Evolutionary conservation across 1,140 invertebrate genomes (phyloP), one percentile per base, ranked within the genome.

Genomic region (Halictus rubicundus): DNA sequence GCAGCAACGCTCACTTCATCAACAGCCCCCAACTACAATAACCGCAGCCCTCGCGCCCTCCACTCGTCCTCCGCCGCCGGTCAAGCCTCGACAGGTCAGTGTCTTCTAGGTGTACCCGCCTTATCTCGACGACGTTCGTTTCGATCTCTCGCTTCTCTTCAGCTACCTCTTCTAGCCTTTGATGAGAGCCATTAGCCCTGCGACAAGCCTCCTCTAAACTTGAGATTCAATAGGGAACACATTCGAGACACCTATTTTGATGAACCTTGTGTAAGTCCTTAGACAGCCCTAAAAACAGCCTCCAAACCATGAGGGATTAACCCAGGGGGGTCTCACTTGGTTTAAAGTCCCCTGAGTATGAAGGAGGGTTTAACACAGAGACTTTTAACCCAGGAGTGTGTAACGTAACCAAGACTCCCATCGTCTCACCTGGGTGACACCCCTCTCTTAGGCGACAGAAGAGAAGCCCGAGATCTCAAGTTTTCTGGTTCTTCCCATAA

Each of bases 31-130:
- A 87, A 90, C 82, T 92, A 90, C 88, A 94, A 94, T 88, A 93
- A 92, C 90, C 93, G 94, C 88, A 94, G 93, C 89, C 66, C 94
- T 93, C 94, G 94, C 92, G 90, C 90, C 93, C 93, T 95, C 94
- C 95, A 94, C 93, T 94, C 95, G 94, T 94, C 95, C 94, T 94
- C 95, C 94, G 94, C 94, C 93, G 84, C 95, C 93, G 92, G 95
- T 94, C 95, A 95, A 95, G 93, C 95, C 95, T 93, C 95, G 95
- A 92, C 95, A 95, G 95, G 95, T 93, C 85, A 54, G 82, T 61
- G 37, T 32, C n/a, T 21, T 5, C 1, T 16, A 19, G 25, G 9
- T n/a, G 8, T 52, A 39, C 37, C 75, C 16, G 37, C 25, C 72
- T 68, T 79, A 61, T 68, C 54, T 74, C 27, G n/a, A 1, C 25